phyloP scores from a whole-genome alignment of 2,113 vertebrate species.

The Pungitius pungitius region DNA sequence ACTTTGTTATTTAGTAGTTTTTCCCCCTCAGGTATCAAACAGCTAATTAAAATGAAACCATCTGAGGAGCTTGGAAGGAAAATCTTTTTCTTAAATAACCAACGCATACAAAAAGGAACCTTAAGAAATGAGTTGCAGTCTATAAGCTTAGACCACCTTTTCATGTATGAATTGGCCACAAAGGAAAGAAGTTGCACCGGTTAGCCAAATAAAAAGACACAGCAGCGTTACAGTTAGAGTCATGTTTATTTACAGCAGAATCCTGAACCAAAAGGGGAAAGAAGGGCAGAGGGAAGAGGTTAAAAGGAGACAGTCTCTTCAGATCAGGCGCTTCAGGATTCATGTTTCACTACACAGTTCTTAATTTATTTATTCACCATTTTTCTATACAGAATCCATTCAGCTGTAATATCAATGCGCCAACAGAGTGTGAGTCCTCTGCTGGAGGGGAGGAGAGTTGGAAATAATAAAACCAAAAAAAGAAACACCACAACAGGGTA shows the following conservation, averaged over 20 bases:
- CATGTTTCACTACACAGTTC: constrained; percentile 83
- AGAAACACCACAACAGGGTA: constrained; percentile 56
- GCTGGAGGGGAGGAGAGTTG: constrained; percentile 61
- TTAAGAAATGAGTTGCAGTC: background rate
- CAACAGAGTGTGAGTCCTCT: constrained; percentile 66
- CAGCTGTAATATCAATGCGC: constrained; percentile 70
- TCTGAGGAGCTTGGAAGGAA: background rate
- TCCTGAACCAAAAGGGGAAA: constrained; percentile 72
- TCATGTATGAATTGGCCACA: background rate
- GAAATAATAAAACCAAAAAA: constrained; percentile 48
- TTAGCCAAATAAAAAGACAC: constrained; percentile 19
- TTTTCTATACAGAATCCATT: constrained; percentile 83
- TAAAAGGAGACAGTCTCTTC: constrained; percentile 74
- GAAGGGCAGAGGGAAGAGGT: constrained; percentile 33
- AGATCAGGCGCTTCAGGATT: constrained; percentile 77
- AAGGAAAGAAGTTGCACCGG: background rate
- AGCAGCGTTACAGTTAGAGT: constrained; percentile 81
- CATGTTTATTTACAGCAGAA: constrained; percentile 88
- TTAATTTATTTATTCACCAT: constrained; percentile 82
- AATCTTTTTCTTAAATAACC: background rate
- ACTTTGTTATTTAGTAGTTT: background rate
- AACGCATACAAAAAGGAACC: background rate
- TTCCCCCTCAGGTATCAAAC: background rate
- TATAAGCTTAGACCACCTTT: background rate
- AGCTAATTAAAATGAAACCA: background rate